Evolutionary conservation across 2,888 invertebrate genomes (phyloP), one percentile per base, ranked within the genome.

Genomic region (Hypomecis atomaria): DNA sequence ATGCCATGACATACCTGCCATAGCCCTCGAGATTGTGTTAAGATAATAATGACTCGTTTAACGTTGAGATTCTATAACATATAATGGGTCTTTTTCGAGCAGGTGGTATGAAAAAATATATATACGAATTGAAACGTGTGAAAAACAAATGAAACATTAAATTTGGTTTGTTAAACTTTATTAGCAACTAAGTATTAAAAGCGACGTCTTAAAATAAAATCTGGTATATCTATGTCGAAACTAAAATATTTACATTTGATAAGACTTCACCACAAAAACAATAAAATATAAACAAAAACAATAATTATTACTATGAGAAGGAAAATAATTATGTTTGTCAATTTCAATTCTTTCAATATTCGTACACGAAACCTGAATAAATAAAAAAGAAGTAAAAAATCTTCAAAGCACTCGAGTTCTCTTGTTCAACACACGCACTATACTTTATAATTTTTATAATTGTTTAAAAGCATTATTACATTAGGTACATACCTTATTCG

Each of bases 151-250:
- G n/a, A n/a, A 43, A 43, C 6, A 52, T 38, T 67, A 79, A 65
- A 60, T 56, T 73, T 76, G 72, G 11, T 71, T 49, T 79, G 81
- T 81, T 80, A 83, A 82, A 78, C 11, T 89, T 88, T 89, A 89
- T 89, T 89, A 87, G 85, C 83, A 85, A 84, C 78, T 75, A 66
- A 54, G 47, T 62, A 82, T 81, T 84, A 84, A 79, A 85, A 84
- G 81, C 83, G 84, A 87, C 78, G 75, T 79, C 71, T 79, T 77
- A 78, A 71, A 74, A 74, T 73, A 73, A 76, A 75, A 73, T 77
- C 74, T 71, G 73, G 66, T 73, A 72, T 55, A 71, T 63, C 63
- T 71, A 72, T 70, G 73, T 71, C 72, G 76, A 77, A 77, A 78
- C 65, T 75, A 76, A 78, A 77, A 77, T 67, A 59, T 69, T 64